Conservation (phyloP, 2,797 vertebrate species). For the Gephyroberyx darwinii region DNA sequence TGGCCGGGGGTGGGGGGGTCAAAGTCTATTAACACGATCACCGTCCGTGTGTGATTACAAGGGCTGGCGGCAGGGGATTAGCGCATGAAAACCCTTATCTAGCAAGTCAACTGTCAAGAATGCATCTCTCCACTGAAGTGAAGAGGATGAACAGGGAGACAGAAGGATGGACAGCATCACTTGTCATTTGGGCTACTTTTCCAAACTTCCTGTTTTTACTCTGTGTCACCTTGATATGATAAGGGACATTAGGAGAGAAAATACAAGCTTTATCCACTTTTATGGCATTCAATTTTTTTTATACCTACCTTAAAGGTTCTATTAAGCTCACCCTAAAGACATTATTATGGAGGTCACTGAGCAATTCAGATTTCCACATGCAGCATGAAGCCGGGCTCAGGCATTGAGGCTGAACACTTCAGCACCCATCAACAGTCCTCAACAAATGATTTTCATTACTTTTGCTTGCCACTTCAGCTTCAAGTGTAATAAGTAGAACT, state of each 20-base stretch:
- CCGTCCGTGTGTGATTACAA: conserved; percentile 45
- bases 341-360: conserved; percentile 35
- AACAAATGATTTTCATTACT: conserved; percentile 51
- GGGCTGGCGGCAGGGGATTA: conserved; percentile 53
- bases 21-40: conserved; percentile 39
- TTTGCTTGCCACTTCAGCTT: conserved; percentile 48
- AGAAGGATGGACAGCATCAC: not conserved
- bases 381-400: conserved; percentile 28
- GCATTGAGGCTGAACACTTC: conserved; percentile 54
- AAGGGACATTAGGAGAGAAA: not conserved
- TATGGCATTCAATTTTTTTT: not conserved
- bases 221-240: not conserved
- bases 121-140: conserved; percentile 32
- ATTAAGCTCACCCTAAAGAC: not conserved
- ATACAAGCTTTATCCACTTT: not conserved
- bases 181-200: not conserved
- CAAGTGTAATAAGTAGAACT: conserved; percentile 58
- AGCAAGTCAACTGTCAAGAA: conserved; percentile 55
- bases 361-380: conserved; percentile 47
- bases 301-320: not conserved
- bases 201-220: not conserved
- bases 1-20: conserved; percentile 39
- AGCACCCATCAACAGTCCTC: conserved; percentile 55
- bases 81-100: conserved; percentile 61
- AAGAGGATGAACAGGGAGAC: not conserved